Evolutionary conservation across 2,888 invertebrate genomes (phyloP).

Genomic region (Caenorhabditis sulstoni): DNA sequence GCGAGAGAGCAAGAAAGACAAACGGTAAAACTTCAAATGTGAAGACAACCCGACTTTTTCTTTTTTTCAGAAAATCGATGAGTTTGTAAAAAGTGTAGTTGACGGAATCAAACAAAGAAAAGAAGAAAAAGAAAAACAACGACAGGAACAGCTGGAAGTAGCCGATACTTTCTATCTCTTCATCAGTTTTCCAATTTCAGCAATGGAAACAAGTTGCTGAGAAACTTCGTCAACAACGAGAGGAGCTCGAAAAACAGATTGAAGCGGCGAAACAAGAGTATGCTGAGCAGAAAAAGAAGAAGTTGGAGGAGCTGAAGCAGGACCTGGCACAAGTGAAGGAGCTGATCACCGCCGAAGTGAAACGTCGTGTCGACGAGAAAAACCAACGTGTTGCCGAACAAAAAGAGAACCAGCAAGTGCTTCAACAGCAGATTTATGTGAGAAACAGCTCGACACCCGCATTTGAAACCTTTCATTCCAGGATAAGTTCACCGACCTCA

Average conservation of each 20-base stretch:
- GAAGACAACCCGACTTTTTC: too few relatives aligned
- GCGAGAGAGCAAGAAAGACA: conserved; percentile 45
- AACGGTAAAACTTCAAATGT: conserved; percentile 41
- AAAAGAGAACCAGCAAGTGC: conserved; percentile 48
- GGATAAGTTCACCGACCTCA: conserved; percentile 49
- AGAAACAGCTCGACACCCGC: too few relatives aligned
- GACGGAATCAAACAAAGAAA: conserved; percentile 33
- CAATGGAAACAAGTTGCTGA: conserved; percentile 56
- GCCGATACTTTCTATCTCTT: too few relatives aligned
- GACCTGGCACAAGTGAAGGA: conserved; percentile 55
- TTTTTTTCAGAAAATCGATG: conserved; percentile 49
- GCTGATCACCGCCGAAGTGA: conserved; percentile 60
- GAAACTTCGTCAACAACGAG: conserved; percentile 48
- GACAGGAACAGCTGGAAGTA: too few relatives aligned
- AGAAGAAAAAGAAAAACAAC: conserved; percentile 50
- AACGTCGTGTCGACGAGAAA: conserved; percentile 57
- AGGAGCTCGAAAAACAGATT: conserved; percentile 54
- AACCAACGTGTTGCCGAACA: conserved; percentile 49
- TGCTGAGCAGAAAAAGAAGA: conserved; percentile 48
- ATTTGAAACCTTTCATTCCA: conserved; percentile 2
- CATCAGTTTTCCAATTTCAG: conserved; percentile 26
- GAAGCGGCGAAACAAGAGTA: conserved; percentile 49
- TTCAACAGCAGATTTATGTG: conserved; percentile 56
- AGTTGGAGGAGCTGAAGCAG: conserved; percentile 49
- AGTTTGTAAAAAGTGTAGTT: conserved; percentile 43